Percentiles rank a stretch among this genome's conserved stretches.
Evolutionary conservation across 2,888 invertebrate species (phyloP).

Genomic region (Hypomecis punctinalis): DNA sequence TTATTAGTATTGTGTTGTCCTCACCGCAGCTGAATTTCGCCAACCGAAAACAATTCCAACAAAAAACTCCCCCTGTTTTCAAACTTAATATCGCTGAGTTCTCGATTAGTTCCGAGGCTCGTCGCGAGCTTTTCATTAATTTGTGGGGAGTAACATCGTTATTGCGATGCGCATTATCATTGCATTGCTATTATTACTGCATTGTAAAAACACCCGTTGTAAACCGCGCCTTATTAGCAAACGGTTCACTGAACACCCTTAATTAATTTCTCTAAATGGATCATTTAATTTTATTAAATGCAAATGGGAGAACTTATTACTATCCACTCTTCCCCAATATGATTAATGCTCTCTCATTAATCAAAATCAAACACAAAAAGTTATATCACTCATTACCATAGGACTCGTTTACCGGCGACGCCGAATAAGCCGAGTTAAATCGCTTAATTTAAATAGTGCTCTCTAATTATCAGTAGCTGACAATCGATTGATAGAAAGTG

Average conservation of each 20-base stretch:
- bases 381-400: conserved; percentile 30
- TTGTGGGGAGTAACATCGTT: conserved; percentile 69
- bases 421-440: conserved; percentile 53
- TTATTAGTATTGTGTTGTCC: conserved; percentile 4
- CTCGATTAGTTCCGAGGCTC: conserved; percentile 77
- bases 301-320: conserved; percentile 74
- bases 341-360: conserved; percentile 56
- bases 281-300: conserved; percentile 85
- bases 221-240: conserved; percentile 59
- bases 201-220: conserved; percentile 39
- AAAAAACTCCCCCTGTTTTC: conserved; percentile 56
- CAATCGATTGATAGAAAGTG: conserved; percentile 78
- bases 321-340: conserved; percentile 57
- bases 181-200: conserved; percentile 64
- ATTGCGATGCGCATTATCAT: conserved; percentile 73
- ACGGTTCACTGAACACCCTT: conserved; percentile 81
- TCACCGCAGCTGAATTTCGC: conserved; percentile 31
- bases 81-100: conserved; percentile 73
- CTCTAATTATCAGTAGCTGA: conserved; percentile 80
- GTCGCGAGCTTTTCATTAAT: conserved; percentile 83
- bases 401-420: conserved; percentile 44
- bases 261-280: conserved; percentile 84
- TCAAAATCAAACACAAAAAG: conserved; percentile 38
- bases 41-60: conserved; percentile 44
- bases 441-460: conserved; percentile 67